Evolutionary conservation across 2,888 invertebrate species (phyloP), one percentile per base, ranked within the genome.

Genomic region (Beris chalybata): DNA sequence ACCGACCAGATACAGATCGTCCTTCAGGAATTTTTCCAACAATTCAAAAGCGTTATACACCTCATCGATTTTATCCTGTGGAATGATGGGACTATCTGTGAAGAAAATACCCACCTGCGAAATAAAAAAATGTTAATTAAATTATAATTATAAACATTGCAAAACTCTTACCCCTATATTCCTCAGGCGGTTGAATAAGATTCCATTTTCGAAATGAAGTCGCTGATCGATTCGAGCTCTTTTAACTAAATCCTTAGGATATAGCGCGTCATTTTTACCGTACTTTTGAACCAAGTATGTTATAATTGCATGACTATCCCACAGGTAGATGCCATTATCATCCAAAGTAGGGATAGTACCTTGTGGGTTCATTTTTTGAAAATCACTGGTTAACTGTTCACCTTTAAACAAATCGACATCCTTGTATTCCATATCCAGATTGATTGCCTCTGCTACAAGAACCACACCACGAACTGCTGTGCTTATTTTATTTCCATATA

Each of bases 321-420:
- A 72, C 15, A 76, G 64, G n/a, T 53, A 70, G 7, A 67, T 57
- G 0, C 71, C 74, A 31, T 72, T 71, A 64, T 75, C 74, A 15
- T 74, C 72, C 31, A 72, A 44, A 9, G 74, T 54, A 0, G 78
- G 79, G n/a, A 78, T 71, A 3, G 76, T 76, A 70, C 85, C 84
- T 30, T 86, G 80, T 0, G 86, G 86, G 74, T 88, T 89, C 71
- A 87, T 73, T 48, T 75, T 73, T 0, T 71, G 50, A 45, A 32
- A 64, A 9, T 64, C 64, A 6, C 43, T 29, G 5, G 12, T 47
- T 31, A 32, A 32, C 1, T 64, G 64, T 48, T 79, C 77, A 1
- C 70, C 66, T n/a, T 66, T 70, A 4, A 70, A 55, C 4, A 76
- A 44, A 69, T 79, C 72, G 1, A 79, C 68, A 32, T 54, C 43